phyloP scores from a whole-genome alignment of 2,797 vertebrate species.

The Karalla daura region DNA sequence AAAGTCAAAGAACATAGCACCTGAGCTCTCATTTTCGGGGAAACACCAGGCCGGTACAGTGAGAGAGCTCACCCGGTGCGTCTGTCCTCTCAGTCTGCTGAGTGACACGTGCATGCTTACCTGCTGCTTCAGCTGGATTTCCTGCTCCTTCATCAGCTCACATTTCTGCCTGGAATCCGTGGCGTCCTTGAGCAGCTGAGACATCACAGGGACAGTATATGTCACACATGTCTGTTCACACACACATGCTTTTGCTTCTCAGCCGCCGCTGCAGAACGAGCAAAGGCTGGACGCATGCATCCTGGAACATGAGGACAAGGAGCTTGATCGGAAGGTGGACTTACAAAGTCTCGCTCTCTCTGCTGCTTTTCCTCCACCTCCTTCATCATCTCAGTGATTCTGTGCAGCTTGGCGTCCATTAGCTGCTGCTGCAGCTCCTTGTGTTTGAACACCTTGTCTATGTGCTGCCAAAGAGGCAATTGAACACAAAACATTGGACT shows the following conservation, averaged over 20 bases:
- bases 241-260: too few species aligned
- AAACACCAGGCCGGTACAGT: background rate
- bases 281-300: too few species aligned
- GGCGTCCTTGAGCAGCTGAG: slow-evolving; percentile 94
- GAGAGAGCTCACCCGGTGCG: too few species aligned
- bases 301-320: background rate
- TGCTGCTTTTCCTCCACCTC: slow-evolving; percentile 98
- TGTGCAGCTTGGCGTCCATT: slow-evolving; percentile 96
- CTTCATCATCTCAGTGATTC: slow-evolving; percentile 95
- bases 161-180: slow-evolving; percentile 95
- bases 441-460: slow-evolving; percentile 98
- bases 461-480: slow-evolving; percentile 89
- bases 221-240: background rate
- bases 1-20: background rate
- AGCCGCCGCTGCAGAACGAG: too few species aligned
- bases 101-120: too few species aligned
- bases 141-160: slow-evolving; percentile 98
- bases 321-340: slow-evolving; percentile 52
- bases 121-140: slow-evolving; percentile 96
- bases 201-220: slow-evolving; percentile 25
- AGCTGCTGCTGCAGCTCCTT: slow-evolving; percentile 98
- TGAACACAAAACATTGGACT: too few species aligned
- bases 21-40: background rate
- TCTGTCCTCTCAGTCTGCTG: too few species aligned
- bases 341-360: slow-evolving; percentile 95